Evolutionary conservation across 2,888 invertebrate genomes (phyloP), one percentile per base, ranked within the genome.

Genomic region (Diogma glabrata): DNA sequence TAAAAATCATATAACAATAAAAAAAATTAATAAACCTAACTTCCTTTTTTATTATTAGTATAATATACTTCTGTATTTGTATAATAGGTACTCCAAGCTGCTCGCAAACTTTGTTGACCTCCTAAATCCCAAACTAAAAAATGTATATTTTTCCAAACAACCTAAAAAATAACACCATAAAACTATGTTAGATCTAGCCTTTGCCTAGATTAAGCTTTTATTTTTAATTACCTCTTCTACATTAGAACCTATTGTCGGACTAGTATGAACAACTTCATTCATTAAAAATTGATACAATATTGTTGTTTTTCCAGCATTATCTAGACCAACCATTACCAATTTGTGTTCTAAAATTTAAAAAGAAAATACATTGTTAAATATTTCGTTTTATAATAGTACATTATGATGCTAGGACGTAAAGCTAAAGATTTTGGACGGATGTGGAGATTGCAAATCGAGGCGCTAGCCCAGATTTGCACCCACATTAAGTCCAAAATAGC

Each of bases 111-210:
- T 66, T 95, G 95, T 67, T 97, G 97, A 0, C 97, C 97, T 4
- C 97, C 97, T 12, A 97, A 79, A 70, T 97, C 97, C 97, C 97
- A 97, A 84, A 97, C 96, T 47, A 97, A 84, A 67, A 97, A 97
- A 63, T 93, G 90, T 43, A 96, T 87, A 72, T 97, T 97, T 60
- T 89, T 83, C 94, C 95, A 97, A 4, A 93, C 87, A 4, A 97
- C 90, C 51, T 51, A 17, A n/a, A 17, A 7, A 16, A 47, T 38
- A 38, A 28, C n/a, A 43, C 7, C 20, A n/a, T 43, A 22, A n/a
- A 36, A 36, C 17, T 38, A 3, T 19, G 14, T 19, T 38, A 43
- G 12, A 22, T 22, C 5, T 22, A 22, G 19, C 20, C 2, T 10
- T 19, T 19, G 20, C 20, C 9, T 28, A 28, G n/a, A n/a, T 28